Evolutionary conservation across 2,797 vertebrate genomes (phyloP).

Genomic region (Lateolabrax maculatus): DNA sequence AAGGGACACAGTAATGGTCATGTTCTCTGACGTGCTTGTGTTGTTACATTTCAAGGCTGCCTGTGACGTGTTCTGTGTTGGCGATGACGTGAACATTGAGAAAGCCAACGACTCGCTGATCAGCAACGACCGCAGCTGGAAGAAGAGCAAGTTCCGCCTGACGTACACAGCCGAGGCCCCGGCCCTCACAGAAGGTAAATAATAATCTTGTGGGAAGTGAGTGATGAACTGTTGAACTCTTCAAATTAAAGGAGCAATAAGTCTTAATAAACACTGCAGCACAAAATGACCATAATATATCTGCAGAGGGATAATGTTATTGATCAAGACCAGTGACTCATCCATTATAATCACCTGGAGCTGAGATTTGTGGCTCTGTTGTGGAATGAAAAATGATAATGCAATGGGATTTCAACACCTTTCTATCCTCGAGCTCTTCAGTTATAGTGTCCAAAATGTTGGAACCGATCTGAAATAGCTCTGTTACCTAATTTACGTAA

Average conservation of each 20-base stretch:
- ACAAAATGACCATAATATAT: conserved; percentile 30
- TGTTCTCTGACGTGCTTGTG: neutral
- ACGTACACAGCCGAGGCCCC: conserved; percentile 93
- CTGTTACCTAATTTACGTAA: neutral
- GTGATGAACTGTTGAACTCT: neutral
- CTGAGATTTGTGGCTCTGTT: conserved; percentile 6
- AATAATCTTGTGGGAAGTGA: neutral
- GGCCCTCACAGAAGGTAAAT: conserved; percentile 91
- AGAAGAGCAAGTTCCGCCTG: conserved; percentile 97
- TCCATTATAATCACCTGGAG: conserved; percentile 17
- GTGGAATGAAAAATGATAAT: conserved; percentile 20
- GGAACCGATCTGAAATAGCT: conserved; percentile 2
- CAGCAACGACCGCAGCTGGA: conserved; percentile 99
- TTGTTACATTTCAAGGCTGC: conserved; percentile 87
- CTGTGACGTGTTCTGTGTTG: conserved; percentile 98
- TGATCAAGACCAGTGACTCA: conserved; percentile 34
- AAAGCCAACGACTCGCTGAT: conserved; percentile 97
- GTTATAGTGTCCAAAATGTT: neutral
- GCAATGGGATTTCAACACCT: neutral
- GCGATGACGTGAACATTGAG: conserved; percentile 98
- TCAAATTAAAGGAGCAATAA: conserved; percentile 11
- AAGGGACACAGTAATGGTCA: neutral
- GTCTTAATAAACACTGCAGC: conserved; percentile 13
- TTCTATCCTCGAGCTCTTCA: neutral
- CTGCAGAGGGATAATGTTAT: conserved; percentile 1